Conservation (phyloP, 2,888 invertebrate genomes). For the Meiosimyza platycephala region DNA sequence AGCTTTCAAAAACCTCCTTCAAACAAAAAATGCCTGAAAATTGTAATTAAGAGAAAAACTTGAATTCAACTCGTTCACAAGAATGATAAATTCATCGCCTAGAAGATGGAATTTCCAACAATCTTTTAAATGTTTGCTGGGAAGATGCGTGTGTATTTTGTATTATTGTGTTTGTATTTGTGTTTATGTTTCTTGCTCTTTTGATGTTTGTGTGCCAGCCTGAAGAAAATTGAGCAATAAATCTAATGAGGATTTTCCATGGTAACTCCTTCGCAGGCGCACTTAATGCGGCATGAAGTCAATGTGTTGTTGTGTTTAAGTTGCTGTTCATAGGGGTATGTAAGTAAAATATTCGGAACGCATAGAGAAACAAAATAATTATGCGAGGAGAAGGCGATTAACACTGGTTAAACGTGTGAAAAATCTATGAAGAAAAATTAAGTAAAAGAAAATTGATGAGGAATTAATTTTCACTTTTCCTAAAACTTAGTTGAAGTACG, state of each 20-base stretch:
- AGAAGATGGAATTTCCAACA: too few relatives aligned
- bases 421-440: constrained; percentile 4
- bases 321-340: constrained; percentile 11
- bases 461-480: background rate
- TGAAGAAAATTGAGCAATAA: constrained; percentile 36
- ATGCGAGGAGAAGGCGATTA: background rate
- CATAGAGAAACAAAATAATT: constrained; percentile 4
- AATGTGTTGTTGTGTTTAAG: constrained; percentile 24
- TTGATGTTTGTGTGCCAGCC: constrained; percentile 17
- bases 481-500: background rate
- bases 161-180: background rate
- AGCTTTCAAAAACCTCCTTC: too few relatives aligned
- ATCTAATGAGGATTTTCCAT: constrained; percentile 34
- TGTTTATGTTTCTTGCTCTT: constrained; percentile 1
- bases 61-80: too few relatives aligned
- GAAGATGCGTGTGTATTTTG: background rate
- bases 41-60: too few relatives aligned
- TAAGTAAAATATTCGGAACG: constrained; percentile 7
- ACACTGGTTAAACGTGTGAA: background rate
- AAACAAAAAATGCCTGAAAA: too few relatives aligned
- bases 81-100: too few relatives aligned
- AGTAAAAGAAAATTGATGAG: background rate
- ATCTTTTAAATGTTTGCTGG: too few relatives aligned
- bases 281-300: constrained; percentile 26
- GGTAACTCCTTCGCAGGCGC: constrained; percentile 31